Evolutionary conservation across 2,113 vertebrate species (phyloP), one percentile per base, ranked within the genome.

Genomic region (Pitta sordida): DNA sequence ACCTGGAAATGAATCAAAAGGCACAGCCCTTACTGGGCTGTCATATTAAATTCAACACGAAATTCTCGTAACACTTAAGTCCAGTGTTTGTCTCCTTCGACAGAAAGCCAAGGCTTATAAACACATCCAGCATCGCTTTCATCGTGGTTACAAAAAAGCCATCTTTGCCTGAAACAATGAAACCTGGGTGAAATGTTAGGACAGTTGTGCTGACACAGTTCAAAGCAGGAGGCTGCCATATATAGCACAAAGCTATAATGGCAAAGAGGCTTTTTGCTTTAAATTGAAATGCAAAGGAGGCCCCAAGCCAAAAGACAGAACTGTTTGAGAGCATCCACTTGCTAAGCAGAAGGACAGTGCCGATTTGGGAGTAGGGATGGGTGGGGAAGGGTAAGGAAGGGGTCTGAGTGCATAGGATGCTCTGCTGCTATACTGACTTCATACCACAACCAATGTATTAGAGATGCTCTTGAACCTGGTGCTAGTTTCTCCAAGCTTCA

Each of bases 401-500:
- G 62, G 65, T 92, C 94, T 96, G 88, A 95, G 86, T 96, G 95
- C 89, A 64, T 71, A 96, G 91, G 95, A 95, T 96, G 94, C 95
- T 96, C 95, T 95, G 94, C 95, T 96, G 91, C 96, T 96, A 94
- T 93, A 96, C 93, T 96, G 96, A 95, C 94, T 96, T 95, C 93
- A 96, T 96, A 96, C 94, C 94, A 96, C 91, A 96, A 96, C 93
- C 94, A 96, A 96, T 94, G 94, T 93, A 92, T 96, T 94, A 95
- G 91, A 96, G 96, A 94, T 96, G 95, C 95, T 96, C 95, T 96
- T 96, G 95, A 95, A 96, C 90, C 87, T 96, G 94, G 91, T 95
- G 95, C 94, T 96, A 96, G 94, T 96, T 94, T 96, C 93, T 96
- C 93, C 95, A 95, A 95, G 95, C 91, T 96, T 96, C 94, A 96